Conservation (phyloP, 2,888 invertebrate species). For the Parochlus steinenii region DNA sequence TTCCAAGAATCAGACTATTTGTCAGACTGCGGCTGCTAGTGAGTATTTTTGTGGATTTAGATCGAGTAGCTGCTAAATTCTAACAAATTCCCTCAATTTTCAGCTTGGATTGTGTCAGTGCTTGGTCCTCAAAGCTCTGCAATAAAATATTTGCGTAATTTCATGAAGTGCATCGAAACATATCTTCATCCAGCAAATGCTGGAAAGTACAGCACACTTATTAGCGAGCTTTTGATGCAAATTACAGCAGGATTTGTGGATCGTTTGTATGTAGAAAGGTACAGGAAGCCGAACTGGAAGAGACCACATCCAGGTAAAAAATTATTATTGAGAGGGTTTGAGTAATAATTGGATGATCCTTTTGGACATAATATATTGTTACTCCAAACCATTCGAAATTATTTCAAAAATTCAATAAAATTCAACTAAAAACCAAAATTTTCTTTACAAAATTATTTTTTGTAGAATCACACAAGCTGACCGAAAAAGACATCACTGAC, state of each 20-base stretch:
- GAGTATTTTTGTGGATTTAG: slow-evolving; percentile 5
- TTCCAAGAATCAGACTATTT: slow-evolving; percentile 35
- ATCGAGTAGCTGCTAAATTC: not conserved
- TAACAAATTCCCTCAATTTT: slow-evolving; percentile 19
- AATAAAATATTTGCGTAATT: slow-evolving; percentile 56
- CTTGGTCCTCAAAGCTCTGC: slow-evolving; percentile 50
- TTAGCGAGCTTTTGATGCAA: slow-evolving; percentile 49
- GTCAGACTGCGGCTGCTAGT: slow-evolving; percentile 15
- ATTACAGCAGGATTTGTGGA: slow-evolving; percentile 47
- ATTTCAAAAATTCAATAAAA: no score
- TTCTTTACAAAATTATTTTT: no score
- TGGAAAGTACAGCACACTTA: slow-evolving; percentile 59
- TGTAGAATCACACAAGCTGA: slow-evolving; percentile 51
- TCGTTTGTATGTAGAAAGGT: slow-evolving; percentile 32
- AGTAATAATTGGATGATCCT: no score
- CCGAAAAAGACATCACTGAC: slow-evolving; percentile 61
- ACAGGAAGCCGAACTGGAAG: slow-evolving; percentile 29
- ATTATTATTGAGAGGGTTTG: slow-evolving; percentile 2
- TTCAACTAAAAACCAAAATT: no score
- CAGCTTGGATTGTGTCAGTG: slow-evolving; percentile 41
- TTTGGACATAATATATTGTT: no score
- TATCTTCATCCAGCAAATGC: slow-evolving; percentile 81
- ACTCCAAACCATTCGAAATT: no score
- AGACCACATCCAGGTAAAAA: slow-evolving; percentile 17
- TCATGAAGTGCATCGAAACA: slow-evolving; percentile 68